A percentile compares a stretch with the other conserved stretches of the same genome.
Evolutionary conservation across 1,140 invertebrate species (phyloP).

Genomic region (Drosophila rhopaloa): DNA sequence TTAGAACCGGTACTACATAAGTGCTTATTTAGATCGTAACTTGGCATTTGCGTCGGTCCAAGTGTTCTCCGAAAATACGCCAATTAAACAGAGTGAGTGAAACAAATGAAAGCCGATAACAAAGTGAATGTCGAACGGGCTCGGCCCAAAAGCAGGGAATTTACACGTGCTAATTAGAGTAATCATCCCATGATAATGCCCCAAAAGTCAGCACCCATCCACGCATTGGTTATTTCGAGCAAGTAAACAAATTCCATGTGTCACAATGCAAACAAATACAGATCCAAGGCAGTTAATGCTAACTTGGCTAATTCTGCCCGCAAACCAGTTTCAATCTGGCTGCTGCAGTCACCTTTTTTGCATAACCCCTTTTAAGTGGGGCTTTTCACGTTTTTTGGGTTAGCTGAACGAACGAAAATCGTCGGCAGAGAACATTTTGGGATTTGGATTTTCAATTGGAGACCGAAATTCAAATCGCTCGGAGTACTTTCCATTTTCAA

Average conservation of each 20-base stretch:
- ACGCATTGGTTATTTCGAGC: constrained; percentile 29
- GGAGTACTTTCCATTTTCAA: constrained; percentile 48
- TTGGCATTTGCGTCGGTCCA: constrained; percentile 33
- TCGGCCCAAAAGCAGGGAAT: constrained; percentile 30
- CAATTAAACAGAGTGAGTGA: constrained; percentile 47
- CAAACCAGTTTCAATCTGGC: constrained; percentile 66
- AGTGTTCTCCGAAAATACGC: constrained; percentile 44
- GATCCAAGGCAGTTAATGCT: constrained; percentile 42
- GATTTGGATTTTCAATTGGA: constrained; percentile 21
- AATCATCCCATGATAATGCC: constrained; percentile 28
- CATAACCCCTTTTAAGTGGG: constrained; percentile 61
- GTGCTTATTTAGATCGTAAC: constrained; percentile 39
- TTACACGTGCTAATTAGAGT: constrained; percentile 31
- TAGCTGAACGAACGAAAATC: constrained; percentile 15
- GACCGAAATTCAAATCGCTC: constrained; percentile 2
- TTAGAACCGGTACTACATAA: constrained; percentile 56
- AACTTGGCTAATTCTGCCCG: constrained; percentile 74
- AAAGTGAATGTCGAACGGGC: constrained; percentile 61
- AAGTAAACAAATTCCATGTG: constrained; percentile 38
- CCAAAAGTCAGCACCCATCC: constrained; percentile 2
- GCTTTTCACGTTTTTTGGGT: constrained; percentile 56
- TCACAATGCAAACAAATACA: constrained; percentile 56
- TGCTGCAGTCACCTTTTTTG: constrained; percentile 65
- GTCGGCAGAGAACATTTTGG: constrained; percentile 48
- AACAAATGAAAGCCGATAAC: constrained; percentile 7